phyloP scores from a whole-genome alignment of 2,797 vertebrate species.

The Poeciliopsis infans region DNA sequence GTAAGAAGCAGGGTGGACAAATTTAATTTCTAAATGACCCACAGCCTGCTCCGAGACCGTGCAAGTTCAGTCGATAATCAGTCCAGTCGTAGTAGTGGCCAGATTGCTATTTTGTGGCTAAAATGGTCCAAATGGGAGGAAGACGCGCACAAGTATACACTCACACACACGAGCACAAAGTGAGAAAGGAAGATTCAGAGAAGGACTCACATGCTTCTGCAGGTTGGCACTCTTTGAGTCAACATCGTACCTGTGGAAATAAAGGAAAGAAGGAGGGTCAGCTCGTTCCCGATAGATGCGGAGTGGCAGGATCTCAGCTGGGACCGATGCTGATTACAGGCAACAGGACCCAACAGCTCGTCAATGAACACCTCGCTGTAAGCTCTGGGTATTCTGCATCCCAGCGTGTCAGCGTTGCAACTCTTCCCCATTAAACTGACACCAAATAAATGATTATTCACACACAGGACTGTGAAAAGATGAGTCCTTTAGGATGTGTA shows the following conservation, averaged over 20 bases:
- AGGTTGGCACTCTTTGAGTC: constrained; percentile 97
- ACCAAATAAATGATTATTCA: constrained; percentile 40
- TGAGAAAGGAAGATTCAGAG: background rate
- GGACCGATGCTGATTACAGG: constrained; percentile 48
- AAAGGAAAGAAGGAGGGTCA: constrained; percentile 18
- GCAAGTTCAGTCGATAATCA: constrained; percentile 36
- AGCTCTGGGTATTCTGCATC: constrained; percentile 31
- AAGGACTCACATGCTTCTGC: constrained; percentile 89
- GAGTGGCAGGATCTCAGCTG: constrained; percentile 53
- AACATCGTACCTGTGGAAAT: constrained; percentile 90
- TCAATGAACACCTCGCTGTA: constrained; percentile 34
- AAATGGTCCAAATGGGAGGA: constrained; percentile 48
- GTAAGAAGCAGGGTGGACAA: constrained; percentile 12
- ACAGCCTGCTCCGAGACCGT: constrained; percentile 3
- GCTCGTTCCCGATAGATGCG: constrained; percentile 24
- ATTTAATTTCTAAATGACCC: constrained; percentile 46
- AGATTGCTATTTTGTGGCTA: constrained; percentile 43
- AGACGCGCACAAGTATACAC: constrained; percentile 3
- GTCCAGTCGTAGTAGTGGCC: constrained; percentile 36
- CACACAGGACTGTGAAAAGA: background rate
- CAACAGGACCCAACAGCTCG: constrained; percentile 45
- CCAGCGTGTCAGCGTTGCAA: constrained; percentile 15
- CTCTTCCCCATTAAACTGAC: constrained; percentile 34
- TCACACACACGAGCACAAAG: background rate
- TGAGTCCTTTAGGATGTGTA: background rate